Percentiles rank a stretch among this genome's conserved stretches.
These are phyloP conservation scores for Papilio glaucus DNA, from an alignment of 1,140 invertebrate species.

Conservation along the genomic window DNA sequence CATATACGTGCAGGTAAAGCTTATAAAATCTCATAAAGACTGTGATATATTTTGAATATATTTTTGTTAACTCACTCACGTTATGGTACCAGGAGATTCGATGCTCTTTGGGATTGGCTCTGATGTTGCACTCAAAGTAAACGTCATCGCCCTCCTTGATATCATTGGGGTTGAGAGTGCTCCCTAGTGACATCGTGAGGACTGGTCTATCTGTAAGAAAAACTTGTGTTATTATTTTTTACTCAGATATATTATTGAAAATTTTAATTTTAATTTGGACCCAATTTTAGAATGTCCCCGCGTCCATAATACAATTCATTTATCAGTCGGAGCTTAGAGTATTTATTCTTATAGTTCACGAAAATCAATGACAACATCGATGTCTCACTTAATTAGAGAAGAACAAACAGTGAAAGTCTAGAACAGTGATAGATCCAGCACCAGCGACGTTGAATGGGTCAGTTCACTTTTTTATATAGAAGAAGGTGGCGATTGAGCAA, in stretches of 20 bases:
- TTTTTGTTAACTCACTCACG: slow-evolving; percentile 37
- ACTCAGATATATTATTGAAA: too few species aligned
- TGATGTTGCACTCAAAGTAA: slow-evolving; percentile 95
- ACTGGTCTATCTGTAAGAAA: slow-evolving; percentile 90
- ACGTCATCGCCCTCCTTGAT: slow-evolving; percentile 96
- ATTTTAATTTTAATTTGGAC: too few species aligned
- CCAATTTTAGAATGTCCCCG: too few species aligned
- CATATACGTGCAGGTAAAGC: too few species aligned
- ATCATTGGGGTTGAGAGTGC: slow-evolving; percentile 93
- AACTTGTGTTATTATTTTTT: slow-evolving; percentile 9
- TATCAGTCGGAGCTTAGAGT: too few species aligned
- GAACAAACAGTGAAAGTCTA: too few species aligned
- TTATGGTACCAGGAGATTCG: slow-evolving; percentile 93
- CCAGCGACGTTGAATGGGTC: too few species aligned
- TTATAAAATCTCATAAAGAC: neutral
- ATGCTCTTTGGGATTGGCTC: slow-evolving; percentile 92
- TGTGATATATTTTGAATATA: slow-evolving; percentile 3
- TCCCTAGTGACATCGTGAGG: slow-evolving; percentile 91
- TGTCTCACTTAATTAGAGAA: too few species aligned
- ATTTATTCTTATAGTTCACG: neutral
- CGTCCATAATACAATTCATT: too few species aligned
- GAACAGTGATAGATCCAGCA: too few species aligned
- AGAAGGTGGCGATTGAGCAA: too few species aligned
- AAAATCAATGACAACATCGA: slow-evolving; percentile 7
- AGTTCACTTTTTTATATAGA: too few species aligned